phyloP scores from a whole-genome alignment of 2,888 invertebrate genomes.

The Mythimna impura region DNA sequence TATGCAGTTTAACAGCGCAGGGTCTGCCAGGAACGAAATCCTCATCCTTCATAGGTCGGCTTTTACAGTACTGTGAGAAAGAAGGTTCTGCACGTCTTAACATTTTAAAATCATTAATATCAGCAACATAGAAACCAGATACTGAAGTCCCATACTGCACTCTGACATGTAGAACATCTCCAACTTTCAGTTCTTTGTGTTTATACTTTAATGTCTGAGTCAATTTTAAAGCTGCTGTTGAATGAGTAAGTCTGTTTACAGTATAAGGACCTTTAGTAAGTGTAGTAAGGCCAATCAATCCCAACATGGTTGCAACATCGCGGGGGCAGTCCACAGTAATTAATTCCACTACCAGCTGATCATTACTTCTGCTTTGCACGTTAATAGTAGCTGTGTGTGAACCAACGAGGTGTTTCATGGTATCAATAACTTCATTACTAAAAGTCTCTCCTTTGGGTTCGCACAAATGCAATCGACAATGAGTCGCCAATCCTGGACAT shows the following conservation, averaged over 20 bases:
- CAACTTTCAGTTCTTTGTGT: slow-evolving; percentile 38
- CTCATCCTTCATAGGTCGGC: slow-evolving; percentile 25
- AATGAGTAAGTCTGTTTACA: slow-evolving; percentile 16
- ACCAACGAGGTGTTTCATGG: slow-evolving; percentile 44
- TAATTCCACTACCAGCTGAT: slow-evolving; percentile 46
- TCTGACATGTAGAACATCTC: slow-evolving; percentile 42
- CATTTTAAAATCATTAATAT: slow-evolving; percentile 43
- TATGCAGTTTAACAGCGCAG: slow-evolving; percentile 48
- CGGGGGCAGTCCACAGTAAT: slow-evolving; percentile 43
- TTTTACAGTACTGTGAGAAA: slow-evolving; percentile 41
- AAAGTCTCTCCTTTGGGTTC: slow-evolving; percentile 39
- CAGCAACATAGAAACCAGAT: slow-evolving; percentile 52
- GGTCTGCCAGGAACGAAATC: slow-evolving; percentile 20
- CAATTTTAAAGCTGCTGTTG: slow-evolving; percentile 6
- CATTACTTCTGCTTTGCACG: not conserved
- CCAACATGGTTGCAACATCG: slow-evolving; percentile 50
- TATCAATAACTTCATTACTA: slow-evolving; percentile 39
- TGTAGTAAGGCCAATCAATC: slow-evolving; percentile 33
- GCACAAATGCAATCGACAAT: slow-evolving; percentile 51
- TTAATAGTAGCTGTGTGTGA: slow-evolving; percentile 36
- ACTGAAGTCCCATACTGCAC: slow-evolving; percentile 43
- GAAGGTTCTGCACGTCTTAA: not conserved
- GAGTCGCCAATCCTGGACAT: slow-evolving; percentile 46
- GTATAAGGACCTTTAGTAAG: not conserved
- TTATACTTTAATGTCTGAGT: slow-evolving; percentile 26